Evolutionary conservation across 2,113 vertebrate genomes (phyloP).

Genomic region (Cercopithecus mona): DNA sequence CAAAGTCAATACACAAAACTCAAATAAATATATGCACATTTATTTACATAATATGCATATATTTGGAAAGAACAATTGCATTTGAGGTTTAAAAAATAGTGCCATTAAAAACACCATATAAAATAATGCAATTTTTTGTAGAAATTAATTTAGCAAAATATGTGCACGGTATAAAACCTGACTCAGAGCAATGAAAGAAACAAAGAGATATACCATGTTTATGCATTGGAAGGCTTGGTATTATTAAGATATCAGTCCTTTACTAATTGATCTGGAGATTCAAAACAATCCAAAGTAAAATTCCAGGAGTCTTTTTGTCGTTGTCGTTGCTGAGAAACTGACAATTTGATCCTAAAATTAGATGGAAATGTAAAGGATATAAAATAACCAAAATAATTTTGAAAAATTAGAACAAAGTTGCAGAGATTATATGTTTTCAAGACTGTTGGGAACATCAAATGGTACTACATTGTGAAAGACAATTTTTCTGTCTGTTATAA

Average conservation of each 20-base stretch:
- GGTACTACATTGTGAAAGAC: not conserved
- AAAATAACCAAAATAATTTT: not conserved
- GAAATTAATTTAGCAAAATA: not conserved
- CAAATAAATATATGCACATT: not conserved
- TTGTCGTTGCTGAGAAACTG: not conserved
- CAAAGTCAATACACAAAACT: not conserved
- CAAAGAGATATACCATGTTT: not conserved
- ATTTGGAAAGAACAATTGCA: not conserved
- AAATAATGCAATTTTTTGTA: not conserved
- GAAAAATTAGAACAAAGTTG: not conserved
- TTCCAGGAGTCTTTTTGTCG: not conserved
- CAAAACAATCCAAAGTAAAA: not conserved
- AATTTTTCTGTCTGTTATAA: not conserved
- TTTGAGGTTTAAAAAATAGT: not conserved
- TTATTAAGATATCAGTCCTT: not conserved
- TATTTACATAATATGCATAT: not conserved
- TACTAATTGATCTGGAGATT: not conserved
- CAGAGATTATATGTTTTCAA: not conserved
- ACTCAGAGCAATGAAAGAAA: not conserved
- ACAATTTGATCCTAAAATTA: not conserved
- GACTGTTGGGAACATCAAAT: not conserved
- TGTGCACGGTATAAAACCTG: not conserved
- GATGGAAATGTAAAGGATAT: not conserved
- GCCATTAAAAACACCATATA: not conserved
- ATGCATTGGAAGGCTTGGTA: not conserved